These are phyloP conservation scores for Acanthosepion esculentum DNA, from an alignment of 2,888 invertebrate genomes.

Conservation along the genomic window DNA sequence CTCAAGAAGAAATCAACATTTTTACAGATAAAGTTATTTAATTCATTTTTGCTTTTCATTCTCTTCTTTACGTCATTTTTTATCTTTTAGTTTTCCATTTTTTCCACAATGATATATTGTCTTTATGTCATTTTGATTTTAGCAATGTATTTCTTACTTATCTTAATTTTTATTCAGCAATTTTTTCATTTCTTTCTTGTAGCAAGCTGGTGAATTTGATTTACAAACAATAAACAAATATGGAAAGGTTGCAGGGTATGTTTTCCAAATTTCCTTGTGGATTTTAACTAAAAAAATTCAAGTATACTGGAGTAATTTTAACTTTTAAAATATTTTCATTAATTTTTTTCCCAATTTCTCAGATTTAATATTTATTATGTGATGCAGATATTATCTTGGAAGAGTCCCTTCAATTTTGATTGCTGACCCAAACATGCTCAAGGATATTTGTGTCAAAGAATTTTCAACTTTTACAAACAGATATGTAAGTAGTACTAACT, in stretches of 20 bases:
- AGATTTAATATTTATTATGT: background rate
- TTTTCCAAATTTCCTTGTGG: background rate
- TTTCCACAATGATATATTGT: no score
- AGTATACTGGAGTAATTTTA: no score
- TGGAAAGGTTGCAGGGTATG: background rate
- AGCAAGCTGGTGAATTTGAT: background rate
- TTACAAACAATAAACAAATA: background rate
- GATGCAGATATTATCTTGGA: background rate
- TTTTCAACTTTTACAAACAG: constrained; percentile 57
- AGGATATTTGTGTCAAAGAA: constrained; percentile 56
- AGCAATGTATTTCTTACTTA: no score
- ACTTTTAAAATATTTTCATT: no score
- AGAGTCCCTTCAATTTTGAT: constrained; percentile 50
- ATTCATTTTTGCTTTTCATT: no score
- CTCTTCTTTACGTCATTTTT: no score
- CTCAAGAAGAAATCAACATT: no score
- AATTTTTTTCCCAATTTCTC: background rate
- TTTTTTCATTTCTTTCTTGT: background rate
- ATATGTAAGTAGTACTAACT: constrained; percentile 52
- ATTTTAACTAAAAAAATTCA: background rate
- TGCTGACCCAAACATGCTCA: constrained; percentile 56
- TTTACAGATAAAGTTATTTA: no score
- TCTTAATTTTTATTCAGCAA: no score
- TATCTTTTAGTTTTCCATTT: no score
- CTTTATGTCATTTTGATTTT: no score